Base-by-base conservation (phyloP, 2,888 invertebrate species). In the Andrena dorsata region DNA sequence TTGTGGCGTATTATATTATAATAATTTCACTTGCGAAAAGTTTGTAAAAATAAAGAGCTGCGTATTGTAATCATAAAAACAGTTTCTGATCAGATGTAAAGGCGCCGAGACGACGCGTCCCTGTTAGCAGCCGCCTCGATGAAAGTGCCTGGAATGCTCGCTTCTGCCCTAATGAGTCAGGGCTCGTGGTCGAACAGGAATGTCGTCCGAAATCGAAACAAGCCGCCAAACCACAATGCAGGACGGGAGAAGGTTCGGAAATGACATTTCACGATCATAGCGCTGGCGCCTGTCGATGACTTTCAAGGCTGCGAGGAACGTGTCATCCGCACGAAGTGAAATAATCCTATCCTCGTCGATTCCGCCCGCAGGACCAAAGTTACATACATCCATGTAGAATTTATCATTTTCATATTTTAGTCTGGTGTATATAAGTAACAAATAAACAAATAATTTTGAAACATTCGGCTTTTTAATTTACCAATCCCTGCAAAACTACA, bases 131-230 rank as follows among this genome's bases (percentile, higher is more conserved):
- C 23, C 30, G 32, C 4, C 49, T 8, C 28, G 51, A 78, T 23
- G 82, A 87, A 69, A 73, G 81, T 58, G 74, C 74, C 68, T 68
- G 79, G 83, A 78, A 75, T 68, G 76, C 51, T 64, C 26, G 20
- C 58, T 30, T 41, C 47, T 69, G 51, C 49, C 8, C 28, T n/a
- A 30, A 66, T 60, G 53, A 80, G 66, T 73, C 61, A 32, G 77
- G 58, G 20, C 58, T 61, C 53, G 49, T n/a, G 56, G 32, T 60
- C 53, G 69, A 58, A 63, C 74, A 80, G 83, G 83, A 90, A 87
- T 85, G 86, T 64, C 35, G 83, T 84, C 82, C 79, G 79, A 90
- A 90, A 90, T 88, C 83, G 88, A 90, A 89, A 90, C 88, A 81
- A 47, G 80, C 70, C 77, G 71, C 26, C 83, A 49, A 78, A 81